These are phyloP conservation scores for Lithodes maja DNA, from an alignment of 2,888 invertebrate genomes.

Conservation along the genomic window DNA sequence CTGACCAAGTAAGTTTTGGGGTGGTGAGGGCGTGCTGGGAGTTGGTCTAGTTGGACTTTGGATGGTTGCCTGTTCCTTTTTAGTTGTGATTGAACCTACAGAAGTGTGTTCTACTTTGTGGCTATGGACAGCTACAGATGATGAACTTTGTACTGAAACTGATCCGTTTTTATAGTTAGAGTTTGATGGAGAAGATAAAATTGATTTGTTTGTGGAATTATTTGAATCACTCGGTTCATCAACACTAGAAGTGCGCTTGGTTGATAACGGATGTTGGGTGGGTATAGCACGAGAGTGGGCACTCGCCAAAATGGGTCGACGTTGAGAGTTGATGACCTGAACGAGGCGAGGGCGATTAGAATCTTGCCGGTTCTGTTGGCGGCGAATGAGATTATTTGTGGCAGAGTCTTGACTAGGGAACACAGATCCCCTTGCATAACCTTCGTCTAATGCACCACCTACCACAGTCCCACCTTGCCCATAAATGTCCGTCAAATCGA, in stretches of 20 bases:
- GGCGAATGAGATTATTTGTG: conserved; percentile 30
- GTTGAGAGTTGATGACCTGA: conserved; percentile 39
- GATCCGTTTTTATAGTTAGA: not conserved
- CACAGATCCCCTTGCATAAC: not conserved
- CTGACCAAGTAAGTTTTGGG: not conserved
- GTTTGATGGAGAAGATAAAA: not conserved
- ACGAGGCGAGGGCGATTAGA: conserved; percentile 9
- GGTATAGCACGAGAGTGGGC: conserved; percentile 29
- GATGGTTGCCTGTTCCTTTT: not conserved
- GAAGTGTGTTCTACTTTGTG: not conserved
- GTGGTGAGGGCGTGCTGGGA: not conserved
- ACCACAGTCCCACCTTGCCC: not conserved
- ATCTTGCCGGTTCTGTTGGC: conserved; percentile 20
- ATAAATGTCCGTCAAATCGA: not conserved
- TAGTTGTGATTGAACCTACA: not conserved
- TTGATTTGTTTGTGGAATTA: not conserved
- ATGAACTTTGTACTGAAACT: not conserved
- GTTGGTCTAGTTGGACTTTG: not conserved
- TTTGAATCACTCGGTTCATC: not conserved
- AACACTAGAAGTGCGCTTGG: not conserved
- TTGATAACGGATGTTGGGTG: not conserved
- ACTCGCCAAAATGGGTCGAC: conserved; percentile 41
- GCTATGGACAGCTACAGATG: not conserved
- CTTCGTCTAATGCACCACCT: not conserved
- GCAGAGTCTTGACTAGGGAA: not conserved